Conservation (phyloP, 64 coral and sea anemone genomes). For the Platygyra sinensis region DNA sequence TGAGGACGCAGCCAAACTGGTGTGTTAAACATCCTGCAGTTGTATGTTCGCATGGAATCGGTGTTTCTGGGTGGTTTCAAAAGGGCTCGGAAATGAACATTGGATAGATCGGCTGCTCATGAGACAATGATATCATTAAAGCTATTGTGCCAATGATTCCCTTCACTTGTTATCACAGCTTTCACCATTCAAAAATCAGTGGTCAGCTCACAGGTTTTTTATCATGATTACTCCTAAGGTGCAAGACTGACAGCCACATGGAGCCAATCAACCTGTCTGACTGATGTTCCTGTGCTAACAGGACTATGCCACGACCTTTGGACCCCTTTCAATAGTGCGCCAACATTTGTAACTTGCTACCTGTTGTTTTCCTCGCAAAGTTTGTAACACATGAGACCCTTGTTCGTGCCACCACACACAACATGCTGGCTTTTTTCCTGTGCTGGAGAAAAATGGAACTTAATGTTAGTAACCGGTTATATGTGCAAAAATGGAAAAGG, state of each 20-base stretch:
- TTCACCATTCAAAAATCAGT: conserved; percentile 27
- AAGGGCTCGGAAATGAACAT: conserved; percentile 54
- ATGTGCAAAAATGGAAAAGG: no score
- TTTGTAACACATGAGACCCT: no score
- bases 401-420: no score
- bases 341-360: no score
- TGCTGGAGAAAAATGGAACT: no score
- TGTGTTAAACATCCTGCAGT: conserved; percentile 19
- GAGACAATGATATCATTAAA: conserved; percentile 14
- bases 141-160: conserved; percentile 57
- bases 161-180: conserved; percentile 22
- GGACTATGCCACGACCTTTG: neutral
- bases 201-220: neutral
- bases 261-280: neutral
- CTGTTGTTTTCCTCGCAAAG: no score
- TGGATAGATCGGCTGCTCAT: conserved; percentile 50
- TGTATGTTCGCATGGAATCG: neutral
- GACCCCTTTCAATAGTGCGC: no score
- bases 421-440: no score
- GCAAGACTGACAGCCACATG: conserved; percentile 12
- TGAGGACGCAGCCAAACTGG: conserved; percentile 54
- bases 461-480: no score
- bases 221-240: conserved; percentile 9
- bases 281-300: neutral
- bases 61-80: conserved; percentile 64